Base-by-base conservation (phyloP, 2,113 vertebrate species). In the Herpailurus yagouaroundi region DNA sequence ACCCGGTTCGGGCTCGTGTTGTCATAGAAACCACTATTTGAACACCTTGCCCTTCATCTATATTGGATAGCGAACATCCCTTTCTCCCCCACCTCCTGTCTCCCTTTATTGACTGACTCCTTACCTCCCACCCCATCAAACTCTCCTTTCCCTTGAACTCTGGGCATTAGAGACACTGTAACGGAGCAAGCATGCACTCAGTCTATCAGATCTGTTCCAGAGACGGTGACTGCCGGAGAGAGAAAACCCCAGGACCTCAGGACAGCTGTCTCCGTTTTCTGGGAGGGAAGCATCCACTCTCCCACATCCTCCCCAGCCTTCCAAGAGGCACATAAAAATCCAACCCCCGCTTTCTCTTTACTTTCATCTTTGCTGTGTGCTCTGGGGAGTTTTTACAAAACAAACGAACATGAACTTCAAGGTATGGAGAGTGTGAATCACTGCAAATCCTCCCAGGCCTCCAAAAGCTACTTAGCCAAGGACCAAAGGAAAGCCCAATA, bases 361-460 rank as follows among this genome's bases (percentile, higher is more conserved):
- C 86, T 97, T 97, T 95, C 48, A 97, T 98, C 97, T 97, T 55
- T 85, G 55, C 93, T 41, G 12, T 11, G 52, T 5, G 16, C 86
- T 93, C 95, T 82, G 95, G 89, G 96, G 95, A 94, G 16, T 68
- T 89, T 91, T 97, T 29, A 77, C 96, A 96, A 94, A 98, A 97
- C 92, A 98, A 98, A 97, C 19, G 83, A 96, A 97, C 91, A 92
- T 92, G 97, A 97, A 98, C 91, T 98, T 91, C 88, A 96, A 96
- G 91, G 88, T 73, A 93, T 29, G 0, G 1, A 91, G 60, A 60
- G 31, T 97, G 80, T 94, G 98, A 97, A 85, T 73, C 74, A 97
- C 91, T 90, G 76, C 77, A 97, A 95, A 95, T 79, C 93, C 91
- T 96, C 87, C 1, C 79, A 41, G 55, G 50, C 66, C 10, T 48